A percentile compares a stretch with the other conserved stretches of the same genome.
phyloP scores from a whole-genome alignment of 1,140 invertebrate genomes.

The Lethocerus indicus region DNA sequence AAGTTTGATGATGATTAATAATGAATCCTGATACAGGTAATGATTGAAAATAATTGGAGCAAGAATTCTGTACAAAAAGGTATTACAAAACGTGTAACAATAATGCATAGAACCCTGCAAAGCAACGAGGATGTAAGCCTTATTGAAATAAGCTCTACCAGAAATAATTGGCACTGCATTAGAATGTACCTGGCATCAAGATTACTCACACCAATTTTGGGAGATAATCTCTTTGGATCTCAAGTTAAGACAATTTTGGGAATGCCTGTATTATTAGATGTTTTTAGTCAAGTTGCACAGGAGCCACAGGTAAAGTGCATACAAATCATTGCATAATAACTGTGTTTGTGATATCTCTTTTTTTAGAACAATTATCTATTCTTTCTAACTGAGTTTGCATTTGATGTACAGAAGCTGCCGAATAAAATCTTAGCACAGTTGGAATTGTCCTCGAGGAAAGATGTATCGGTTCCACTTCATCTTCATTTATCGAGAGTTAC shows the following conservation, averaged over 20 bases:
- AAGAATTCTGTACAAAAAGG: neutral
- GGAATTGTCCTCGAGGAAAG: neutral
- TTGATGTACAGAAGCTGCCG: constrained; percentile 3
- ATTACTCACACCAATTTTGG: neutral
- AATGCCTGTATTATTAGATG: constrained; percentile 2
- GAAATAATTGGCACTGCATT: neutral
- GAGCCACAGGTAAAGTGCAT: neutral
- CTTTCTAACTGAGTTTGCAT: neutral
- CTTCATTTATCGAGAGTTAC: neutral
- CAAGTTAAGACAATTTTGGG: neutral
- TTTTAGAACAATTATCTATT: neutral
- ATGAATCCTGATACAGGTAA: neutral
- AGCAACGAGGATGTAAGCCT: neutral
- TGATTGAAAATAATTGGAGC: neutral
- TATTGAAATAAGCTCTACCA: neutral
- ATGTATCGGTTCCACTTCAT: constrained; percentile 3
- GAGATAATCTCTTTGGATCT: constrained; percentile 3
- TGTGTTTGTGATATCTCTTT: neutral
- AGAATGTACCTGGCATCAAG: neutral
- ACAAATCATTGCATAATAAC: too few species aligned
- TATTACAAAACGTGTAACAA: neutral
- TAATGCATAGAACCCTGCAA: neutral
- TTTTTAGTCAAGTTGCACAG: neutral
- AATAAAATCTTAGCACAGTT: neutral
- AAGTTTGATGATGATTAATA: neutral